Percentiles rank a stretch among this genome's conserved stretches.
Conservation (phyloP, 2,797 vertebrate species). For the Phaenicophaeus curvirostris region DNA sequence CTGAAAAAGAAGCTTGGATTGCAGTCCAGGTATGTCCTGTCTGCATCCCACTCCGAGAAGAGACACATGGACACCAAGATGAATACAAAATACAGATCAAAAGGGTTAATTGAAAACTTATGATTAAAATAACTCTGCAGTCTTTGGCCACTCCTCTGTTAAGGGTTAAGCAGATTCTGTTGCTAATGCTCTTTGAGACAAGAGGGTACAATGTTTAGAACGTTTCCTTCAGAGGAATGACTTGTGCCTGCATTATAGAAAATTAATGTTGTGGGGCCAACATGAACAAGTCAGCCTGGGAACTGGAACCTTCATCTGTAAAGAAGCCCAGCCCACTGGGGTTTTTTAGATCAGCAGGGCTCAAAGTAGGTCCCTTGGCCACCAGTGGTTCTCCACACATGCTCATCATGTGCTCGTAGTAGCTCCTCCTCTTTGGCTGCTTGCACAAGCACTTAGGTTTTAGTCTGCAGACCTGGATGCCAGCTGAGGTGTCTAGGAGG, state of each 20-base stretch:
- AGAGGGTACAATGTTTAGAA: not conserved
- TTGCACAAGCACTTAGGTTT: not conserved
- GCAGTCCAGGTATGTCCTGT: not conserved
- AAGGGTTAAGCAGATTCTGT: not conserved
- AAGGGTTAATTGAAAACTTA: not conserved
- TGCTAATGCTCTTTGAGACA: not conserved
- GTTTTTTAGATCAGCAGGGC: not conserved
- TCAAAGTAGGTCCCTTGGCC: conserved; percentile 65
- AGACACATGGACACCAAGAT: not conserved
- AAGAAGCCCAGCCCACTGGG: not conserved
- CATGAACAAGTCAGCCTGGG: not conserved
- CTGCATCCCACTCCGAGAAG: not conserved
- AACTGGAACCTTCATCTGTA: not conserved
- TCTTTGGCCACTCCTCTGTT: not conserved
- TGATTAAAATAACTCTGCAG: not conserved
- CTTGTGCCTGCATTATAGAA: not conserved
- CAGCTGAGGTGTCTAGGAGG: conserved; percentile 16
- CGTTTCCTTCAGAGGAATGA: not conserved
- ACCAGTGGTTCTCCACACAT: conserved; percentile 39
- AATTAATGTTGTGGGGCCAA: not conserved
- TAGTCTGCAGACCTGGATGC: conserved; percentile 23
- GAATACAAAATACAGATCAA: not conserved
- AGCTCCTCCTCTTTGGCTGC: conserved; percentile 52
- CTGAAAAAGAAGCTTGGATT: not conserved
- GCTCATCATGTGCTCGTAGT: conserved; percentile 8